These are phyloP conservation scores for sheep (Ovis aries) DNA, from an alignment of 2,113 vertebrate species.

Conservation along the genomic window DNA sequence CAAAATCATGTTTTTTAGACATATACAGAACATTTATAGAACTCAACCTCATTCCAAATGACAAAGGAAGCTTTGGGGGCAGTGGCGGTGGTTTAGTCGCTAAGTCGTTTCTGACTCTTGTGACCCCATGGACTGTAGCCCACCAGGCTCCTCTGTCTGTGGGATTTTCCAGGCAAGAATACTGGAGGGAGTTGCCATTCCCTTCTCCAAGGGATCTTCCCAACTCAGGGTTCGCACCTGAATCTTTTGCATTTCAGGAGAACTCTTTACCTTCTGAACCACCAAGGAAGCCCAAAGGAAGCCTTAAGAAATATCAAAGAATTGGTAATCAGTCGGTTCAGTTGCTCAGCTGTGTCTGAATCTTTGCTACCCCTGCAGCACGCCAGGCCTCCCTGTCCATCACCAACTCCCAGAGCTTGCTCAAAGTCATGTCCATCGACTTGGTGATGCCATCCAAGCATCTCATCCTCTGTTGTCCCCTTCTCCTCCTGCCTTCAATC, in stretches of 20 bases:
- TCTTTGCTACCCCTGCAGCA: neutral
- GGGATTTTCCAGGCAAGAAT: neutral
- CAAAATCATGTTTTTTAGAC: neutral
- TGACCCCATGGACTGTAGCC: neutral
- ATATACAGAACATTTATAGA: neutral
- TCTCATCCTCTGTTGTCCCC: neutral
- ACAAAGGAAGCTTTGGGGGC: neutral
- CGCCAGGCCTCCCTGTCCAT: neutral
- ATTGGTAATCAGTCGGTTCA: neutral
- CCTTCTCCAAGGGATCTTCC: neutral
- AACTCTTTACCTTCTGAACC: neutral
- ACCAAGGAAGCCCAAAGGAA: neutral
- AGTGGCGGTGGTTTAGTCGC: neutral
- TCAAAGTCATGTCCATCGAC: neutral
- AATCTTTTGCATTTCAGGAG: neutral
- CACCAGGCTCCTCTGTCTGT: neutral
- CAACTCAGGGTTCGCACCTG: neutral
- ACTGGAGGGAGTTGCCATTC: neutral
- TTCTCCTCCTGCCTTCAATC: neutral
- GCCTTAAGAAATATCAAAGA: neutral
- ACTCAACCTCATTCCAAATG: neutral
- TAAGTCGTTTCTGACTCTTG: neutral
- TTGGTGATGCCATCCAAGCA: neutral
- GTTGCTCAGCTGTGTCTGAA: neutral
- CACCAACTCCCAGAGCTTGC: neutral